phyloP scores from a whole-genome alignment of 2,113 vertebrate genomes.

The Paratilapia polleni region DNA sequence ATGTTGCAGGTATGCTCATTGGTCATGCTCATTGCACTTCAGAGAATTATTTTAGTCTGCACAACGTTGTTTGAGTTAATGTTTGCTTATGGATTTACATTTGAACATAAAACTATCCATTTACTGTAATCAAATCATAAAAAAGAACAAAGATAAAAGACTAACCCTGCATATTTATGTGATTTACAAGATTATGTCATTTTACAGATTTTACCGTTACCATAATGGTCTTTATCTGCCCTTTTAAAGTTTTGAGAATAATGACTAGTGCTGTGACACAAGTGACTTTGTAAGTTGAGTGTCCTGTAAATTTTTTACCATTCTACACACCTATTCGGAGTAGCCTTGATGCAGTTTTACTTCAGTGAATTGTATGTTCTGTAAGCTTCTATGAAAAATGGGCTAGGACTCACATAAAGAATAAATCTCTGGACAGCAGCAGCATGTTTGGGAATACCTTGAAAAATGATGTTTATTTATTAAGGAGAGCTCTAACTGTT shows the following conservation, averaged over 20 bases:
- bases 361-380: background rate
- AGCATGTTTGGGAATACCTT: fast-evolving
- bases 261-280: background rate
- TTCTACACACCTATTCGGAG: background rate
- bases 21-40: background rate
- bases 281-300: slow-evolving; percentile 22
- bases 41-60: background rate
- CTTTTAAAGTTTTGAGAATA: slow-evolving; percentile 10
- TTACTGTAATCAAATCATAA: background rate
- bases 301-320: slow-evolving; percentile 31
- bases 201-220: background rate
- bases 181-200: background rate
- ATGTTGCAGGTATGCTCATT: background rate
- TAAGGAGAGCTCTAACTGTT: background rate
- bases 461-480: background rate
- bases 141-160: background rate
- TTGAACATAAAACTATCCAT: background rate
- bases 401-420: background rate
- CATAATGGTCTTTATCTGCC: background rate
- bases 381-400: background rate
- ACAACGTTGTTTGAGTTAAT: background rate
- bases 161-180: background rate
- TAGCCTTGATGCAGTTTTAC: background rate
- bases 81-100: background rate
- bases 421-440: background rate